A percentile compares a stretch with the other conserved stretches of the same genome.
These are phyloP conservation scores for Channa maculata DNA, from an alignment of 2,113 vertebrate species.

Conservation along the genomic window DNA sequence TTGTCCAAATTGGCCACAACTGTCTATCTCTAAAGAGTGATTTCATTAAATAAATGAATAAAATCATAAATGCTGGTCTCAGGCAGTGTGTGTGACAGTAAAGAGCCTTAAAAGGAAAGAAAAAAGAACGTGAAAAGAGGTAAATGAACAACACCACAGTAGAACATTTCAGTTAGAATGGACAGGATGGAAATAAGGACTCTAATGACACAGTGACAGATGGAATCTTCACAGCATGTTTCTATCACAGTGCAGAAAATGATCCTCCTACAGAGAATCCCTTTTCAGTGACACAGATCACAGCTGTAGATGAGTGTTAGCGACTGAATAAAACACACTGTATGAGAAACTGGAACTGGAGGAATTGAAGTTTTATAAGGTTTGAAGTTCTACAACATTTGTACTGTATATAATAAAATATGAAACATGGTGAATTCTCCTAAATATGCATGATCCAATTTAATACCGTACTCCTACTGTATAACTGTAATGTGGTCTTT, in stretches of 20 bases:
- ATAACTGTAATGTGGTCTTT: neutral
- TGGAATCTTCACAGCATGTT: conserved; percentile 46
- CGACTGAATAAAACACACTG: neutral
- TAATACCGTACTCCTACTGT: neutral
- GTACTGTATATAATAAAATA: neutral
- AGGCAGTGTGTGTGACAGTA: neutral
- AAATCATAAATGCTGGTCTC: no score
- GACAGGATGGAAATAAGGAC: conserved; percentile 10
- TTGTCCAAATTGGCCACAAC: conserved; percentile 15
- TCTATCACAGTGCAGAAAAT: conserved; percentile 29
- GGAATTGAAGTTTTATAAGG: no score
- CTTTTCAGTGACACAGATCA: conserved; percentile 51
- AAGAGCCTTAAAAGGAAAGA: neutral
- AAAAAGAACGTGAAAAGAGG: neutral
- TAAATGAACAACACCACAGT: conserved; percentile 2
- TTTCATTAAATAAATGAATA: no score
- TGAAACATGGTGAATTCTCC: neutral
- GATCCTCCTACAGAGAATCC: conserved; percentile 38
- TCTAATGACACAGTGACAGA: conserved; percentile 41
- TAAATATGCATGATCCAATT: conserved; percentile 12
- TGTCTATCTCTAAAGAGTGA: neutral
- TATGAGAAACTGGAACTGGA: neutral
- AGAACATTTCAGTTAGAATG: conserved; percentile 9
- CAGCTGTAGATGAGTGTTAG: conserved; percentile 42
- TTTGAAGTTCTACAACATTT: no score